Evolutionary conservation across 1,140 invertebrate species (phyloP), one percentile per base, ranked within the genome.

Genomic region (Pseudomyrmex sp.): DNA sequence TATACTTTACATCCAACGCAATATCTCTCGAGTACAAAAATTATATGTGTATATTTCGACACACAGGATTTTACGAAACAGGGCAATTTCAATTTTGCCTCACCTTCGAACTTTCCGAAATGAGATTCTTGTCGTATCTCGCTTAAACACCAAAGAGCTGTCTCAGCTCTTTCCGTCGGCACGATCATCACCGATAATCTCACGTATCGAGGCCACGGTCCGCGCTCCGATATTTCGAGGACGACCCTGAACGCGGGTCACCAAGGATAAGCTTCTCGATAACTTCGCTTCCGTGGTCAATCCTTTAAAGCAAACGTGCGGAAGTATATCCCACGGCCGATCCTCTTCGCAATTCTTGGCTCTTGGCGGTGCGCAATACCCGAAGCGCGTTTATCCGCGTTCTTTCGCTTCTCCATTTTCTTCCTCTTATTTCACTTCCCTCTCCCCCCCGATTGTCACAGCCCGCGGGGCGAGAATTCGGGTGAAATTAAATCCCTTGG

Each of bases 281-380:
- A 79, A 79, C 73, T 83, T 66, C 35, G 74, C 61, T 50, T 68
- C 18, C 77, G 50, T 58, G 86, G 86, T 88, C 87, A 65, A 88
- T 88, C 61, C 86, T 85, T 88, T 88, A 88, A 88, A 88, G 86
- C 76, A 56, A 58, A 88, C 86, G 61, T 77, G 77, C 56, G 72
- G 76, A 79, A 88, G 50, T 74, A 69, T 54, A 35, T 35, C 5
- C 23, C n/a, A 5, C 44, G 35, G 13, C 35, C 65, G 20, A 79
- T 76, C 18, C 44, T 44, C 20, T 73, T 58, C 52, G 54, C 74
- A 35, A 68, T 58, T 12, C 69, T 61, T 48, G 35, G 59, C 66
- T 72, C 18, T 35, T 54, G 18, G 18, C 54, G 76, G 68, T 35
- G 66, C 44, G 35, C 77, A 73, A 72, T 73, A 35, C 61, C 8